These are phyloP conservation scores for Aromia moschata DNA, from an alignment of 2,888 invertebrate genomes.

Conservation along the genomic window DNA sequence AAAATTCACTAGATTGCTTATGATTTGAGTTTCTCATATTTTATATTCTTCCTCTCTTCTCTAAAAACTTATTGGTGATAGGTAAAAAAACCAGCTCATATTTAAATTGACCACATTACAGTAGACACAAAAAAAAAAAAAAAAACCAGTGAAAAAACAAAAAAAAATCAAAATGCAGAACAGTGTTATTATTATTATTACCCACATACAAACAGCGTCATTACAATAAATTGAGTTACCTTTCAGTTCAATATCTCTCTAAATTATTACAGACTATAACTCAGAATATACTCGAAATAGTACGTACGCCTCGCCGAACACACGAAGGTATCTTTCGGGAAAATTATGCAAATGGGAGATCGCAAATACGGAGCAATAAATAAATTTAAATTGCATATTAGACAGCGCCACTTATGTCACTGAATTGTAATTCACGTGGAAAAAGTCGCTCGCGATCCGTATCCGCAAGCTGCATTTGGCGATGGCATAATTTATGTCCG, in stretches of 20 bases:
- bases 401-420: slow-evolving; percentile 36
- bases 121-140: too few relatives aligned
- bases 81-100: too few relatives aligned
- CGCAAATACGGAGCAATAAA: slow-evolving; percentile 27
- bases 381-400: slow-evolving; percentile 36
- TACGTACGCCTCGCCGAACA: slow-evolving; percentile 7
- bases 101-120: too few relatives aligned
- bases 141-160: too few relatives aligned
- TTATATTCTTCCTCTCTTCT: too few relatives aligned
- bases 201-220: not conserved
- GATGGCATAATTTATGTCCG: slow-evolving; percentile 28
- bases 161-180: too few relatives aligned
- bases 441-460: slow-evolving; percentile 21
- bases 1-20: too few relatives aligned
- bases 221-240: not conserved
- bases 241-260: not conserved
- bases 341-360: slow-evolving; percentile 25
- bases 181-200: too few relatives aligned
- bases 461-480: slow-evolving; percentile 33
- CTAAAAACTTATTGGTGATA: too few relatives aligned
- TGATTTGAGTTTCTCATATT: too few relatives aligned
- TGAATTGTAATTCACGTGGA: slow-evolving; percentile 25
- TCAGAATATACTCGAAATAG: not conserved
- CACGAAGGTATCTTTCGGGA: slow-evolving; percentile 13
- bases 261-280: not conserved